Conservation (phyloP, 2,113 vertebrate species). For the Thamnophis sirtalis region DNA sequence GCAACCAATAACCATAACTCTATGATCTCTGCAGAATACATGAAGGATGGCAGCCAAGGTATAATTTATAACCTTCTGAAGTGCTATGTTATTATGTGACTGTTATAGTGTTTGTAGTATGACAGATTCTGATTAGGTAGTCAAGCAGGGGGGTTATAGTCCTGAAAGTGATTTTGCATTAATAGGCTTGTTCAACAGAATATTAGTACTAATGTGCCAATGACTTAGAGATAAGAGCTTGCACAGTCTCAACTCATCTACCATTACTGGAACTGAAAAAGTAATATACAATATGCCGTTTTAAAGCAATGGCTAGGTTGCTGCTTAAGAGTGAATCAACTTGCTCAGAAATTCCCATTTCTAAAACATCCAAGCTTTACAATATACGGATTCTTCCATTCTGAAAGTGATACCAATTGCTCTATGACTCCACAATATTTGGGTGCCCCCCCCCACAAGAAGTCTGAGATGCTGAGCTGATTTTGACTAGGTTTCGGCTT, state of each 20-base stretch:
- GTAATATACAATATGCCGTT: not conserved
- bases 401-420: not conserved
- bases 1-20: conserved; percentile 54
- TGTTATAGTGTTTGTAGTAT: conserved; percentile 60
- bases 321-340: conserved; percentile 5
- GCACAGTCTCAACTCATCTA: conserved; percentile 23
- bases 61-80: conserved; percentile 53
- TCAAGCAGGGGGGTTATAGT: conserved; percentile 44
- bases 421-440: not conserved
- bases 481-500: not conserved
- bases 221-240: not conserved
- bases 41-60: conserved; percentile 53
- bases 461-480: not conserved
- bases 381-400: not conserved
- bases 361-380: not conserved
- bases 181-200: conserved; percentile 11
- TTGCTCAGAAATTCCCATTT: conserved; percentile 20
- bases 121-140: conserved; percentile 62
- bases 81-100: conserved; percentile 60
- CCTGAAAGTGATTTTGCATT: conserved; percentile 15
- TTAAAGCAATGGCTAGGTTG: conserved; percentile 33
- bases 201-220: not conserved
- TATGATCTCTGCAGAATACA: conserved; percentile 31
- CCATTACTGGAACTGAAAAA: conserved; percentile 45
- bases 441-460: not conserved